Percentiles rank a stretch among this genome's conserved stretches.
Evolutionary conservation across 2,888 invertebrate genomes (phyloP).

Genomic region (Drosophila picticornis): DNA sequence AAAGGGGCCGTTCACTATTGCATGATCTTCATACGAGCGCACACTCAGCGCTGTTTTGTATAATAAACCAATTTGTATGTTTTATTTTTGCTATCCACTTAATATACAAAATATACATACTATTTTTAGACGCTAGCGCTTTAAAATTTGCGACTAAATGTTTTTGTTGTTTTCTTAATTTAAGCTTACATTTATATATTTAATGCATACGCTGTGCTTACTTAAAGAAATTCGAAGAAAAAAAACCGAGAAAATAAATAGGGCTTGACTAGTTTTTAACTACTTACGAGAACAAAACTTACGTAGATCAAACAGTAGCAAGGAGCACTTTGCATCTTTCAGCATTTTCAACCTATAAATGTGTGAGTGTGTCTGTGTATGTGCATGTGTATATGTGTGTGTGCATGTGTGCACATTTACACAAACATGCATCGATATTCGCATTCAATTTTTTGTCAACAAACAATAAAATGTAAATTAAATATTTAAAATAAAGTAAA

Average conservation of each 20-base stretch:
- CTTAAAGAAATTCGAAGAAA: not conserved
- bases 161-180: slow-evolving; percentile 63
- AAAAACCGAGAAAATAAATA: slow-evolving; percentile 25
- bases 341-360: slow-evolving; percentile 16
- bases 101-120: slow-evolving; percentile 34
- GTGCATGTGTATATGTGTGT: not conserved
- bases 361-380: slow-evolving; percentile 1
- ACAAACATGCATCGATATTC: slow-evolving; percentile 12
- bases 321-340: slow-evolving; percentile 20
- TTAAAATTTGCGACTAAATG: slow-evolving; percentile 51
- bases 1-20: slow-evolving; percentile 1
- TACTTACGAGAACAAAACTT: slow-evolving; percentile 11
- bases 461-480: slow-evolving; percentile 64
- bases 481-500: slow-evolving; percentile 65
- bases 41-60: slow-evolving; percentile 25
- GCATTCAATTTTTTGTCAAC: slow-evolving; percentile 51
- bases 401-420: slow-evolving; percentile 6
- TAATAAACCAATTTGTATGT: slow-evolving; percentile 18
- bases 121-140: slow-evolving; percentile 48
- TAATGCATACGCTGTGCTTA: slow-evolving; percentile 40
- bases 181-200: slow-evolving; percentile 54
- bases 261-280: slow-evolving; percentile 50
- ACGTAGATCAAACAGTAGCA: slow-evolving; percentile 26
- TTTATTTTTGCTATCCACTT: slow-evolving; percentile 41
- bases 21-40: slow-evolving; percentile 7